Evolutionary conservation across 2,797 vertebrate genomes (phyloP).

Genomic region (Phyllotis vaccarum): DNA sequence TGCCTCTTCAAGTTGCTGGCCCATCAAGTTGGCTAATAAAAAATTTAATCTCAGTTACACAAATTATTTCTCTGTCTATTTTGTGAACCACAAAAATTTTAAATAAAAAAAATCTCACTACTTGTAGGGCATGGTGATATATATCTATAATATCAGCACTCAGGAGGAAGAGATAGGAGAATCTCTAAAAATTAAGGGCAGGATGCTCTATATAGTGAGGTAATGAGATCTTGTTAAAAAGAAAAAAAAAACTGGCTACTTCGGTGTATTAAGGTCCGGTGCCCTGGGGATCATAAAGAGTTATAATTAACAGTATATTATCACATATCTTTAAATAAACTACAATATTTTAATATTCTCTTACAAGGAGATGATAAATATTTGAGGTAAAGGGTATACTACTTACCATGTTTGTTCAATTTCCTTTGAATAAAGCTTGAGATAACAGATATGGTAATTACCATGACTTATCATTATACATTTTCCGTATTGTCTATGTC

Average conservation of each 20-base stretch:
- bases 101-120: no score
- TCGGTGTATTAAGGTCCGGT: neutral
- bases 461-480: neutral
- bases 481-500: neutral
- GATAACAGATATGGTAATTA: neutral
- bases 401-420: neutral
- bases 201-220: neutral
- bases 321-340: neutral
- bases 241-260: neutral
- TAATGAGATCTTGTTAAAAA: neutral
- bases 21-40: constrained; percentile 33
- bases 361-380: neutral
- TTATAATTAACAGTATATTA: neutral
- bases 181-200: neutral
- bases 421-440: neutral
- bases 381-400: neutral
- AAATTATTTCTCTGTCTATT: neutral
- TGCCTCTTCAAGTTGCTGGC: neutral
- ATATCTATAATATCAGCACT: no score
- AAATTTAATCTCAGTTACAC: neutral
- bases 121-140: neutral
- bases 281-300: neutral
- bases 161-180: neutral
- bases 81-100: constrained; percentile 8
- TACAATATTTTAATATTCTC: neutral